Conservation (phyloP, 2,888 invertebrate genomes). For the Acrobasis repandana region DNA sequence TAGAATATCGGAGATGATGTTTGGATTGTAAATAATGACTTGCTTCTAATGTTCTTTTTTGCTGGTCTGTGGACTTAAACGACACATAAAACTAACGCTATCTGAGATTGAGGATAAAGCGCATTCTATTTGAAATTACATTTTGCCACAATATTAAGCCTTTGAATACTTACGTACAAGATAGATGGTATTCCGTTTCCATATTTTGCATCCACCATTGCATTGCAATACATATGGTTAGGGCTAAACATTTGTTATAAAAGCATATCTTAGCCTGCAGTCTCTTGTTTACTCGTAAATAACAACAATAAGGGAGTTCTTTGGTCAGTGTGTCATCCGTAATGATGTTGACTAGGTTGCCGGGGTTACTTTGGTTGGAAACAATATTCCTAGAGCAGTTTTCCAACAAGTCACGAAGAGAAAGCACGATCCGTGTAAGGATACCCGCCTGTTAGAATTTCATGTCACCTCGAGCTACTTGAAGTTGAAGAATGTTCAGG, state of each 20-base stretch:
- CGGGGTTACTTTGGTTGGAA: conserved; percentile 6
- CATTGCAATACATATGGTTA: not conserved
- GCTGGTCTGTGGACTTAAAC: not conserved
- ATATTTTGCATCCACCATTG: not conserved
- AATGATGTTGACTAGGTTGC: conserved; percentile 8
- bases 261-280: not conserved
- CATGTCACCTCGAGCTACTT: conserved; percentile 19
- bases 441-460: conserved; percentile 22
- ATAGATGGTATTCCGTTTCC: not conserved
- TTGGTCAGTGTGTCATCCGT: conserved; percentile 6
- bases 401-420: conserved; percentile 23
- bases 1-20: conserved; percentile 11
- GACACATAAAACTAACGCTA: not conserved
- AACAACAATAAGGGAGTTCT: not conserved
- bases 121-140: not conserved
- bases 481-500: conserved; percentile 13
- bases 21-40: conserved; percentile 4
- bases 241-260: not conserved
- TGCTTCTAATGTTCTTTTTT: conserved; percentile 14
- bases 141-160: not conserved
- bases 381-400: conserved; percentile 20
- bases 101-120: conserved; percentile 8
- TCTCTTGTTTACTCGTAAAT: not conserved
- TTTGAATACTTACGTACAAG: not conserved
- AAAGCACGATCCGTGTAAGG: conserved; percentile 22